phyloP scores from a whole-genome alignment of 2,113 vertebrate species.

The Anseranas semipalmata region DNA sequence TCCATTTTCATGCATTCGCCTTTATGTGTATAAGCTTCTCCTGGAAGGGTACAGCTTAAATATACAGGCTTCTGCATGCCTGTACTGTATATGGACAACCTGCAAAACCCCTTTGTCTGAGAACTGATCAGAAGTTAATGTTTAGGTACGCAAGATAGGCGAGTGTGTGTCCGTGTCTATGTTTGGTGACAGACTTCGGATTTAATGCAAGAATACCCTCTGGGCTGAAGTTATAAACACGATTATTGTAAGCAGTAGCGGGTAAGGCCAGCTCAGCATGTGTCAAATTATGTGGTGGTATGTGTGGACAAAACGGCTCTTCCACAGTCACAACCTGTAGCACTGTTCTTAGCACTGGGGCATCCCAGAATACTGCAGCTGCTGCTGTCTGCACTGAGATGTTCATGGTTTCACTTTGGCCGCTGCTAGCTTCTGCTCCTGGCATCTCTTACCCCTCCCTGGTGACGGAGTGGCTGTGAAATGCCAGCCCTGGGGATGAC shows the following conservation, averaged over 20 bases:
- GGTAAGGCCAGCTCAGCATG: neutral
- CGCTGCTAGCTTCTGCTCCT: neutral
- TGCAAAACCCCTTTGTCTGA: neutral
- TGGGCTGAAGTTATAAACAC: neutral
- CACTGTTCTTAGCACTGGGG: neutral
- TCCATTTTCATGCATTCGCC: neutral
- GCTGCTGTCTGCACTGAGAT: neutral
- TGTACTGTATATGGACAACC: neutral
- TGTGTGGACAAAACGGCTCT: neutral
- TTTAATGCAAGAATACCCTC: neutral
- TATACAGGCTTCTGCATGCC: fast-evolving
- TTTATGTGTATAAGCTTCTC: neutral
- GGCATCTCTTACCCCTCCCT: neutral
- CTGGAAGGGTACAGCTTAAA: neutral
- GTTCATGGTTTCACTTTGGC: neutral
- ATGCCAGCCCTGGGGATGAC: neutral
- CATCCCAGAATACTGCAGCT: neutral
- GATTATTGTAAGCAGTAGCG: neutral
- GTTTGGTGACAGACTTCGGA: neutral
- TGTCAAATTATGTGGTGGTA: neutral
- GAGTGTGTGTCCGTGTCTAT: neutral
- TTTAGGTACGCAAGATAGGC: neutral
- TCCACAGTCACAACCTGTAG: neutral
- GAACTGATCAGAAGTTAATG: neutral
- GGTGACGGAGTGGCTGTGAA: neutral